A percentile compares a stretch with the other conserved stretches of the same genome.
These are phyloP conservation scores for Apotomis turbidana DNA, from an alignment of 2,888 invertebrate genomes.

Conservation along the genomic window DNA sequence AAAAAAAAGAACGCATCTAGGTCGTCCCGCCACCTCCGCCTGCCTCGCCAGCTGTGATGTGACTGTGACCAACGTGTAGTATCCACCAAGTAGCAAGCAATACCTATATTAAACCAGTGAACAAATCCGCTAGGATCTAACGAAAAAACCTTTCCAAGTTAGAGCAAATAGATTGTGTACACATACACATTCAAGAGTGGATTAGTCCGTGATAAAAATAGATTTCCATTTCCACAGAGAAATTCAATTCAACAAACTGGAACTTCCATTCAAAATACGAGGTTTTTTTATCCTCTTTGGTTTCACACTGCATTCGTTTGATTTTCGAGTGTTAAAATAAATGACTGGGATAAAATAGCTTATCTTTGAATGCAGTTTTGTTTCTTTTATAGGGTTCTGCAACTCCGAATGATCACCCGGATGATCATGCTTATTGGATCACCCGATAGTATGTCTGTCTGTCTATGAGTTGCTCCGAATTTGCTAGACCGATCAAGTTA, in stretches of 20 bases:
- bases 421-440: too few relatives aligned
- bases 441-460: too few relatives aligned
- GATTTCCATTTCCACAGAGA: slow-evolving; percentile 8
- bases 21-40: too few relatives aligned
- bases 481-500: too few relatives aligned
- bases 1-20: too few relatives aligned
- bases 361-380: background rate
- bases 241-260: slow-evolving; percentile 14
- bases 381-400: too few relatives aligned
- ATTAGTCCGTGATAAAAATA: slow-evolving; percentile 12
- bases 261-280: slow-evolving; percentile 6
- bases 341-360: background rate
- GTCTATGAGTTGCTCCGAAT: too few relatives aligned
- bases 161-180: background rate
- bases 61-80: too few relatives aligned
- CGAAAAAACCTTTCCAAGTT: background rate
- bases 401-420: too few relatives aligned
- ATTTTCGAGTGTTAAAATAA: slow-evolving; percentile 11
- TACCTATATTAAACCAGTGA: background rate
- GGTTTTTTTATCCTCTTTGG: slow-evolving; percentile 14
- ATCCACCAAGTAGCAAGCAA: background rate
- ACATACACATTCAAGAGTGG: background rate
- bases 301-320: slow-evolving; percentile 7
- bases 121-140: background rate
- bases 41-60: too few relatives aligned